Evolutionary conservation across 2,113 vertebrate genomes (phyloP).

Genomic region (Hypanus sabinus): DNA sequence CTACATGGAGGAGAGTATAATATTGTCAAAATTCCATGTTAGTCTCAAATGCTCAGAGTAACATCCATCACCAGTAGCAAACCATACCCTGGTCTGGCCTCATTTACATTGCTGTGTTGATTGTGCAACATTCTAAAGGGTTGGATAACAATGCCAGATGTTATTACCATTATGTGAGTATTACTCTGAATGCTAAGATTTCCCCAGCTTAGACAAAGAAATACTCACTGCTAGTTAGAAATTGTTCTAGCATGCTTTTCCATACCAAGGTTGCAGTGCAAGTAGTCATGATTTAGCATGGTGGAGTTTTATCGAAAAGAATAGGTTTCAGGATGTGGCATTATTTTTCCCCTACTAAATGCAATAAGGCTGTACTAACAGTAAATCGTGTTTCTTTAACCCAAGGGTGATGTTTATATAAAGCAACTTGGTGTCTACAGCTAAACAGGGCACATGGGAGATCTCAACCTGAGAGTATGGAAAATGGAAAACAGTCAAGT

Average conservation of each 20-base stretch:
- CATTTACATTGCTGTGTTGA: neutral
- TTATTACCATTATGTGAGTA: constrained; percentile 47
- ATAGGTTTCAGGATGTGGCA: neutral
- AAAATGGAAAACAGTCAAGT: neutral
- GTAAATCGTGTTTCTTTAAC: neutral
- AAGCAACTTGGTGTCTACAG: neutral
- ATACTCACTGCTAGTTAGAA: constrained; percentile 49
- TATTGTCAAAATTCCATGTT: neutral
- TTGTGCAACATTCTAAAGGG: constrained; percentile 45
- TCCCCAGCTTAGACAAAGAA: neutral
- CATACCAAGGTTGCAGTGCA: constrained; percentile 50
- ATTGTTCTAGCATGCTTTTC: constrained; percentile 51
- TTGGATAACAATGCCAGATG: constrained; percentile 48
- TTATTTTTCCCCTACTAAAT: neutral
- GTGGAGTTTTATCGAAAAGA: neutral
- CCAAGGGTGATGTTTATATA: neutral
- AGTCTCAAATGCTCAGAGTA: neutral
- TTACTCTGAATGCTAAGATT: constrained; percentile 50
- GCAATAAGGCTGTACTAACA: neutral
- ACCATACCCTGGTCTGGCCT: neutral
- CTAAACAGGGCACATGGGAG: neutral
- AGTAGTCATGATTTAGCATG: neutral
- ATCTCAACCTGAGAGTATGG: neutral
- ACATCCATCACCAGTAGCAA: neutral
- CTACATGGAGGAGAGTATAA: neutral